Evolutionary conservation across 2,113 vertebrate species (phyloP).

Genomic region (Oceanites oceanicus): DNA sequence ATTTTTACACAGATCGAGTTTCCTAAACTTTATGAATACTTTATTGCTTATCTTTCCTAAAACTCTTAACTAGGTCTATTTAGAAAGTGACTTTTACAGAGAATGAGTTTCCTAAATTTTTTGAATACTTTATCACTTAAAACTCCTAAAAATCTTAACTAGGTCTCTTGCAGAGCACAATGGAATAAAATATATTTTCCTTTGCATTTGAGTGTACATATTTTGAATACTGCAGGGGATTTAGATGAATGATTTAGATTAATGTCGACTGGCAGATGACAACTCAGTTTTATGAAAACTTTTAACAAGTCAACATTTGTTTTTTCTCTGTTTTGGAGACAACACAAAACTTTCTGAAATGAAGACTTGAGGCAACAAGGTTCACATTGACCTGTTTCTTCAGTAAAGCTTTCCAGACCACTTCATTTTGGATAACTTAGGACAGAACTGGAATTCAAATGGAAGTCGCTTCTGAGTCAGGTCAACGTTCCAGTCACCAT

Average conservation of each 20-base stretch:
- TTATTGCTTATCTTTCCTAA: neutral
- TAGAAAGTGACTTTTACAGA: neutral
- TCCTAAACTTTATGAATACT: neutral
- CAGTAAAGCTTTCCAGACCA: neutral
- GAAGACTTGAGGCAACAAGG: neutral
- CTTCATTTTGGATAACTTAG: neutral
- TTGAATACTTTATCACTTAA: neutral
- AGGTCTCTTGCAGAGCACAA: neutral
- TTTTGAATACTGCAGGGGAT: neutral
- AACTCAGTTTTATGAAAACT: constrained; percentile 6
- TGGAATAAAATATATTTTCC: neutral
- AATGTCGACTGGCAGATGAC: neutral
- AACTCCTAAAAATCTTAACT: neutral
- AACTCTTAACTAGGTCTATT: neutral
- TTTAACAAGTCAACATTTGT: neutral
- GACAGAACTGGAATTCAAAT: neutral
- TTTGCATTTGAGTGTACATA: neutral
- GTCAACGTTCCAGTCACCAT: neutral
- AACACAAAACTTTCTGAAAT: neutral
- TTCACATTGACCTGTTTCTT: neutral
- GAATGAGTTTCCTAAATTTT: neutral
- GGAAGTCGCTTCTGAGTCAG: neutral
- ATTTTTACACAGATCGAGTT: neutral
- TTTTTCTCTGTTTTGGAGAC: neutral
- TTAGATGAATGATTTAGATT: constrained; percentile 6